Evolutionary conservation across 2,888 invertebrate species (phyloP), one percentile per base, ranked within the genome.

Genomic region (Helleia helle): DNA sequence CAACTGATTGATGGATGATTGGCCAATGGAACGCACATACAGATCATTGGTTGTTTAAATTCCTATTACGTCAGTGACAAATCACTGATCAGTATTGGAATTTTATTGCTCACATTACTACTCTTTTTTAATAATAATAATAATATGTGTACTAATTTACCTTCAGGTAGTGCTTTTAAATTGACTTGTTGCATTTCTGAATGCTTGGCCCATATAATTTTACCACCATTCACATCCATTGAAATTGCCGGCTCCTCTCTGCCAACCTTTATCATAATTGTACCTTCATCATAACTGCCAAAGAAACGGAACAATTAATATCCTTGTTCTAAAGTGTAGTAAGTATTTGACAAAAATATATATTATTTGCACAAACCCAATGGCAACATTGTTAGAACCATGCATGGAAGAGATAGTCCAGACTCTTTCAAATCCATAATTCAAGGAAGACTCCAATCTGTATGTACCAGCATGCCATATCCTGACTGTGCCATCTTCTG

Each of bases 381-480:
- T 88, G 2, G 97, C 97, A 0, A 99, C 96, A 74, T 96, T 96
- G 68, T 99, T 99, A 1, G 96, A 96, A 6, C 97, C 97, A 56
- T 93, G 91, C 87, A 95, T 90, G 47, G 95, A 93, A 1, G 94
- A 90, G 59, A 99, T 96, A 0, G 98, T 94, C 99, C 99, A 99
- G 0, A 98, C 97, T 43, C 99, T 86, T 70, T 99, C 99, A 60
- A 99, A 92, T 0, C 99, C 99, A 72, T 99, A 99, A 74, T 99
- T 99, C 11, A 99, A 85, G 0, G 97, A 97, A 12, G 95, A 96
- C 77, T 99, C 99, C 36, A 99, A 85, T 30, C 98, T 88, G 80
- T 99, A 98, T 0, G 99, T 99, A 56, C 97, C 99, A 0, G 99
- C 95, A 74, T 99, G 99, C 99, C 99, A 99, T 48, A 99, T 92